Percentiles rank a stretch among this genome's conserved stretches.
These are phyloP conservation scores for Oplegnathus fasciatus DNA, from an alignment of 2,113 vertebrate genomes.

Conservation along the genomic window DNA sequence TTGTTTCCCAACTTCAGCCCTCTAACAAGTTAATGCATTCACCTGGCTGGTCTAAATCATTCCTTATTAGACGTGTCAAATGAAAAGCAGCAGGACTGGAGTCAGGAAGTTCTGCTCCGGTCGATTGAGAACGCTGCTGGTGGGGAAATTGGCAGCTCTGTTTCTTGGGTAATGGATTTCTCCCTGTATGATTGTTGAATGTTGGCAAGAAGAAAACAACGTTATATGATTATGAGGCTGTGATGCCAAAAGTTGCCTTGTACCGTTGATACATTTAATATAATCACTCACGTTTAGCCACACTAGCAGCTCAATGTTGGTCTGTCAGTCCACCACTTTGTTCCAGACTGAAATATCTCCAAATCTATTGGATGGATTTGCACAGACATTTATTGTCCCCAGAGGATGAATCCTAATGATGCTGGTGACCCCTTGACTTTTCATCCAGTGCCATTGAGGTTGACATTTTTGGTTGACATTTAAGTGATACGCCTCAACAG, in stretches of 20 bases:
- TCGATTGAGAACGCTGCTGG: constrained; percentile 3
- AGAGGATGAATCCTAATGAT: not conserved
- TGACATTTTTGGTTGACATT: not conserved
- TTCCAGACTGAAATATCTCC: not conserved
- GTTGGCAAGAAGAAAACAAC: not conserved
- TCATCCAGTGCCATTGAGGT: not conserved
- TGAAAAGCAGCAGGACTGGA: constrained; percentile 28
- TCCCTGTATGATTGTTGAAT: constrained; percentile 8
- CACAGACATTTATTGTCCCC: no score
- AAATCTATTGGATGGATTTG: not conserved
- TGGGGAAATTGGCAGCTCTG: constrained; percentile 20
- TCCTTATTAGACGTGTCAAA: constrained; percentile 43
- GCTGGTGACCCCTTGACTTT: not conserved
- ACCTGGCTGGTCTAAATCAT: constrained; percentile 23
- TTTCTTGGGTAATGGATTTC: constrained; percentile 32
- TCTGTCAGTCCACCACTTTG: not conserved
- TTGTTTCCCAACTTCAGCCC: constrained; percentile 14
- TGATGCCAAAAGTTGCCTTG: constrained; percentile 13
- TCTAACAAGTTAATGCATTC: constrained; percentile 4
- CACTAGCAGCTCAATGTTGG: not conserved
- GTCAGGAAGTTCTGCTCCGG: constrained; percentile 8
- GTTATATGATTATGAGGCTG: not conserved
- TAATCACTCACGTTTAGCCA: not conserved
- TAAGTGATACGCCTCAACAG: not conserved
- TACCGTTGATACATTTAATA: not conserved